Evolutionary conservation across 64 coral and sea anemone genomes (phyloP).

Genomic region (Montipora foliosa): DNA sequence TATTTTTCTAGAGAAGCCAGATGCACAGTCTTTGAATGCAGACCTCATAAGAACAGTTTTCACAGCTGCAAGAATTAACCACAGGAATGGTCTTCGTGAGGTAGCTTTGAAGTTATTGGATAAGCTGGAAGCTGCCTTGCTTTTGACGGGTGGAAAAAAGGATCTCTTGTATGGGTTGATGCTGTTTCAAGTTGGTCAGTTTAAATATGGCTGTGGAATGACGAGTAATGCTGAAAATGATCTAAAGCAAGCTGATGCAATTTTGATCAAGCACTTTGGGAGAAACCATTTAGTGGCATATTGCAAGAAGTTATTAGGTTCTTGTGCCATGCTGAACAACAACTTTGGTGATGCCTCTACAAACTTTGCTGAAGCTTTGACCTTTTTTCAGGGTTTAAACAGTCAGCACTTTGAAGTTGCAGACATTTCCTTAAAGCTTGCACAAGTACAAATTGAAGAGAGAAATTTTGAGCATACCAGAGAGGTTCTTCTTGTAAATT

Average conservation of each 20-base stretch:
- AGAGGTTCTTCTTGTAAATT: not conserved
- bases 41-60: constrained; percentile 8
- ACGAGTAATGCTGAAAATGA: not conserved
- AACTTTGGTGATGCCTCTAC: not conserved
- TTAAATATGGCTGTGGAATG: not conserved
- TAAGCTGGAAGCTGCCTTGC: not conserved
- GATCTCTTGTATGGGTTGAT: not conserved
- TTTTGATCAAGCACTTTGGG: not conserved
- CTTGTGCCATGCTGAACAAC: not conserved
- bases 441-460: not conserved
- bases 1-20: not conserved
- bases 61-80: not conserved
- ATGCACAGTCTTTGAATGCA: not conserved
- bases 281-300: not conserved
- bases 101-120: not conserved
- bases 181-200: constrained; percentile 2
- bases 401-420: constrained; percentile 1
- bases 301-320: constrained; percentile 11
- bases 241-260: not conserved
- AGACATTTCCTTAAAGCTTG: not conserved
- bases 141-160: not conserved
- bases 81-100: not conserved
- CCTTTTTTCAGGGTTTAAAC: not conserved
- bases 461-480: not conserved
- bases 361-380: not conserved